Conservation (phyloP, 2,113 vertebrate genomes). For the Talpa occidentalis region DNA sequence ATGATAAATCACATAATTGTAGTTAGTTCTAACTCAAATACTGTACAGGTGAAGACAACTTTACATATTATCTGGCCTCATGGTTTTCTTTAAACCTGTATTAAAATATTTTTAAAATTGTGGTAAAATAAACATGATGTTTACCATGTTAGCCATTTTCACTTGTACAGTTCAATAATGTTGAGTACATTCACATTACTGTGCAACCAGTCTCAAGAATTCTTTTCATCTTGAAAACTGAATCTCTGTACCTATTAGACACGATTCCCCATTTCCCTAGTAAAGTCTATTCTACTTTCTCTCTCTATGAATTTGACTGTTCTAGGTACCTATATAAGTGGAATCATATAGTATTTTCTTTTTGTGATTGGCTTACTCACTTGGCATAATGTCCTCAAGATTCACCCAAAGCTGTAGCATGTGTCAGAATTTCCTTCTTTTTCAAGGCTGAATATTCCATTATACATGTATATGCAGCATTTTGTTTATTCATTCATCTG, state of each 20-base stretch:
- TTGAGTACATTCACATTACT: neutral
- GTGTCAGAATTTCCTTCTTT: neutral
- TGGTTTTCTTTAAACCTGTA: neutral
- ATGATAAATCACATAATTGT: neutral
- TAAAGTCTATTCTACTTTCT: neutral
- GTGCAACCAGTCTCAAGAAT: neutral
- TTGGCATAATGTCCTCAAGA: neutral
- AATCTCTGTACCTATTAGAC: neutral
- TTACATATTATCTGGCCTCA: neutral
- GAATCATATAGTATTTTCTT: neutral
- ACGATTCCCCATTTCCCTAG: neutral
- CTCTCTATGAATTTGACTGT: neutral
- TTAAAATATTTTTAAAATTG: neutral
- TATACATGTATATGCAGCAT: neutral
- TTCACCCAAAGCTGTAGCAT: neutral
- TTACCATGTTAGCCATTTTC: neutral
- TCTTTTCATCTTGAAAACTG: neutral
- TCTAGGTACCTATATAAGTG: neutral
- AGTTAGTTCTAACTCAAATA: neutral
- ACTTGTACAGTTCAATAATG: neutral
- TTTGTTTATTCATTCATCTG: neutral
- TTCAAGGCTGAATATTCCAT: neutral
- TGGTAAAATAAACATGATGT: neutral
- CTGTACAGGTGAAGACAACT: neutral
- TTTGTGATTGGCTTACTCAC: neutral